Conservation (phyloP, 2,113 vertebrate genomes). For the Theristicus caerulescens region DNA sequence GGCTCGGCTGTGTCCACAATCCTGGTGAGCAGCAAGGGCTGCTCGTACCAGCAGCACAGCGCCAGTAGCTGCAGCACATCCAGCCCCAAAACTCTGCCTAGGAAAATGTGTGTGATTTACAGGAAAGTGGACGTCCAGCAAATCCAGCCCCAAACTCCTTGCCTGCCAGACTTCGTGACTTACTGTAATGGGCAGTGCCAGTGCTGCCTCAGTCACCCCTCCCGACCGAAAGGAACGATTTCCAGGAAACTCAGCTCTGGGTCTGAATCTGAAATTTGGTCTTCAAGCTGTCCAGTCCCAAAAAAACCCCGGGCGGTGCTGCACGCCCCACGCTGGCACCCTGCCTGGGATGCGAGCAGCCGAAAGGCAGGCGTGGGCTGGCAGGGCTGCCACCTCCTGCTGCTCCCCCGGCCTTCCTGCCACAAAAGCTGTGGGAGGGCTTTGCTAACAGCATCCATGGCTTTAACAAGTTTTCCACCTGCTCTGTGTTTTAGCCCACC, state of each 20-base stretch:
- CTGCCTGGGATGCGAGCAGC: background rate
- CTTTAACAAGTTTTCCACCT: background rate
- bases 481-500: background rate
- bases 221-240: background rate
- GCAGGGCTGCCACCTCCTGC: fast-evolving
- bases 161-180: fast-evolving
- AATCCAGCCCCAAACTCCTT: background rate
- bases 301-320: fast-evolving
- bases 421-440: fast-evolving
- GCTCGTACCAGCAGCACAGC: background rate
- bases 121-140: fast-evolving
- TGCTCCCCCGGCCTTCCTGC: background rate
- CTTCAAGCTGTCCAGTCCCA: fast-evolving
- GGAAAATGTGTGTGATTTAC: background rate
- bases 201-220: fast-evolving
- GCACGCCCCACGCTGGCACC: fast-evolving
- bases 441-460: background rate
- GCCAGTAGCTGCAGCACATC: background rate
- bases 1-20: fast-evolving
- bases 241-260: background rate
- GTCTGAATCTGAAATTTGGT: background rate
- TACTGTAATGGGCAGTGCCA: fast-evolving
- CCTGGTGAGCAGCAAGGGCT: background rate
- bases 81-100: background rate
- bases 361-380: background rate